Evolutionary conservation across 1,140 invertebrate species (phyloP), one percentile per base, ranked within the genome.

Genomic region (Harpegnathos saltator): DNA sequence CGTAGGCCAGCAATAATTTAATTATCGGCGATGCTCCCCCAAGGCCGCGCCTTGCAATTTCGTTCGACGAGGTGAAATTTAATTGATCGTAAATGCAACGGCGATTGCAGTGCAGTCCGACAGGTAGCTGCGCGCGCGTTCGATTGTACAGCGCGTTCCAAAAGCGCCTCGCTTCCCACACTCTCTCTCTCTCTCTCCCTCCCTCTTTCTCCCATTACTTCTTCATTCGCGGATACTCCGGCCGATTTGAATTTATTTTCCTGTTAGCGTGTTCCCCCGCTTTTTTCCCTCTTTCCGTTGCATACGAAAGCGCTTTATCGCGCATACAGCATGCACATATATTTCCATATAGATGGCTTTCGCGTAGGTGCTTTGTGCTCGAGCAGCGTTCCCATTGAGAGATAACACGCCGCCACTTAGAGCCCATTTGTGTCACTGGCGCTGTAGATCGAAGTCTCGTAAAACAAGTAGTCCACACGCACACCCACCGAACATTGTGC

Each of bases 391-490:
- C 3, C 5, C 52, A 58, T 80, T 80, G 50, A 69, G 52, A 80
- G 75, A 58, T 61, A 63, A 48, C 62, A 78, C 38, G 17, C 14
- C 52, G 33, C 12, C 56, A 69, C 66, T 69, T 66, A 77, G 75
- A 69, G 33, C 12, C 22, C 52, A 59, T 69, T 71, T 69, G 17
- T 80, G 75, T 80, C 63, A 69, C 17, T 5, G 17, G 52, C 50
- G 24, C 33, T 22, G 3, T 58, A 44, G 33, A 80, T 44, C 33
- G 33, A 12, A 80, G 33, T 44, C 63, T 58, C 63, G 63, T 80
- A 26, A 80, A 80, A 80, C 65, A 80, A 80, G 65, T 80, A 80
- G 65, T 80, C 33, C 62, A 19, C 52, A 44, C 63, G 33, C 52
- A 80, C 75, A 71, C 38, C 54, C 26, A 71, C 52, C 48, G 61